Evolutionary conservation across 2,888 invertebrate genomes (phyloP).

Genomic region (Hirtodrosophila confusa): DNA sequence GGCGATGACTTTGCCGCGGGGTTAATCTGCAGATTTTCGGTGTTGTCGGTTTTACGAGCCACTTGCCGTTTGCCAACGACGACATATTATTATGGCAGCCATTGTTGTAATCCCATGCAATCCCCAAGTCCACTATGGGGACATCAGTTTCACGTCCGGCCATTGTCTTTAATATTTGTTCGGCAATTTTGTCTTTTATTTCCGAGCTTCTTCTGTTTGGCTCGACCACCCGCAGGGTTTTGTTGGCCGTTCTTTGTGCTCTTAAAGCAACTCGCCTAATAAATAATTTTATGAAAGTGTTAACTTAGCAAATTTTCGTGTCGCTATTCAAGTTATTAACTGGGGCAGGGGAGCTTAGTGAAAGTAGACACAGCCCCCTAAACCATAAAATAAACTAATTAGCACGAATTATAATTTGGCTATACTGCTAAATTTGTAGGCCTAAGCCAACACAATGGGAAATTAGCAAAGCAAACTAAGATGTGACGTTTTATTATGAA

Average conservation of each 20-base stretch:
- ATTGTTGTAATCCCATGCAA: slow-evolving; percentile 66
- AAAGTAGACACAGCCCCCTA: slow-evolving; percentile 21
- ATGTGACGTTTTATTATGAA: slow-evolving; percentile 19
- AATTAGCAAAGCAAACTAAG: not conserved
- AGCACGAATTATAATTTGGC: slow-evolving; percentile 44
- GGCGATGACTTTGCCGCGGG: slow-evolving; percentile 48
- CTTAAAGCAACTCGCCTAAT: slow-evolving; percentile 59
- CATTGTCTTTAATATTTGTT: slow-evolving; percentile 74
- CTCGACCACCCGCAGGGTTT: slow-evolving; percentile 30
- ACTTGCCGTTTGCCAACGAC: slow-evolving; percentile 69
- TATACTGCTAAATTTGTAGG: slow-evolving; percentile 25
- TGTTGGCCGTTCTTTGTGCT: slow-evolving; percentile 32
- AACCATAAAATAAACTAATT: slow-evolving; percentile 66
- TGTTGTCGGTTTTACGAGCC: slow-evolving; percentile 78
- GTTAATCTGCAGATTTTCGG: slow-evolving; percentile 78
- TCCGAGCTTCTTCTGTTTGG: slow-evolving; percentile 29
- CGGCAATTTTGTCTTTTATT: slow-evolving; percentile 68
- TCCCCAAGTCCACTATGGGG: slow-evolving; percentile 9
- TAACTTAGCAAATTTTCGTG: slow-evolving; percentile 67
- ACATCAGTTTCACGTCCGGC: slow-evolving; percentile 21
- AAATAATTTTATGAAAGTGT: slow-evolving; percentile 78
- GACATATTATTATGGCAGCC: slow-evolving; percentile 71
- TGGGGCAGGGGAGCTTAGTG: slow-evolving; percentile 22
- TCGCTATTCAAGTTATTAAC: slow-evolving; percentile 49
- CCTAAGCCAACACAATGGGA: slow-evolving; percentile 35